Percentiles rank a stretch among this genome's conserved stretches.
These are phyloP conservation scores for Carposina sasakii DNA, from an alignment of 1,140 invertebrate genomes.

Conservation along the genomic window DNA sequence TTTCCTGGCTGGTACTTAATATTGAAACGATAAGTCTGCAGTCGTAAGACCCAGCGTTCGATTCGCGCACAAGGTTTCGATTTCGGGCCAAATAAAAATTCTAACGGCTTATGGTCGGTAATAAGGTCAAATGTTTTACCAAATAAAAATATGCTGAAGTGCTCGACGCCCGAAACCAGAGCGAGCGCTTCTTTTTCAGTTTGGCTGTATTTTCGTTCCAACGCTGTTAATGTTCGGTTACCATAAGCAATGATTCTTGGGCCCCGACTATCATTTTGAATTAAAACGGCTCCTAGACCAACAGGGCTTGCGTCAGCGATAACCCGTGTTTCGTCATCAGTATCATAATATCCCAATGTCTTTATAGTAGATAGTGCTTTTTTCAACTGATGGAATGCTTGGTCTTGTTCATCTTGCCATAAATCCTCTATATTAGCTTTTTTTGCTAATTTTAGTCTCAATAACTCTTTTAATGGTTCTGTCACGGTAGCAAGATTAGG, in stretches of 20 bases:
- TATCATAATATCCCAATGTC: not conserved
- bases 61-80: not conserved
- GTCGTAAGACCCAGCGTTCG: not conserved
- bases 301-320: not conserved
- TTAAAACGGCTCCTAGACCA: not conserved
- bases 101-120: not conserved
- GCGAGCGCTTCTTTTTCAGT: constrained; percentile 1
- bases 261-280: not conserved
- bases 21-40: not conserved
- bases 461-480: constrained; percentile 11
- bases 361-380: not conserved
- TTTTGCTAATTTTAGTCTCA: not conserved
- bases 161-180: not conserved
- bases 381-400: not conserved
- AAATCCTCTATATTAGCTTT: not conserved
- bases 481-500: constrained; percentile 27
- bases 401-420: not conserved
- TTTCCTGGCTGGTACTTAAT: not conserved
- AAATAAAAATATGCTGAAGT: not conserved
- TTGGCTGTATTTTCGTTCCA: not conserved
- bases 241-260: constrained; percentile 3
- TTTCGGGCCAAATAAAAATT: not conserved
- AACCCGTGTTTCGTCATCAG: not conserved
- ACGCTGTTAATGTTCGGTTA: not conserved
- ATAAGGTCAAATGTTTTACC: not conserved